phyloP scores from a whole-genome alignment of 2,113 vertebrate species.

The Cyanoderma ruficeps region DNA sequence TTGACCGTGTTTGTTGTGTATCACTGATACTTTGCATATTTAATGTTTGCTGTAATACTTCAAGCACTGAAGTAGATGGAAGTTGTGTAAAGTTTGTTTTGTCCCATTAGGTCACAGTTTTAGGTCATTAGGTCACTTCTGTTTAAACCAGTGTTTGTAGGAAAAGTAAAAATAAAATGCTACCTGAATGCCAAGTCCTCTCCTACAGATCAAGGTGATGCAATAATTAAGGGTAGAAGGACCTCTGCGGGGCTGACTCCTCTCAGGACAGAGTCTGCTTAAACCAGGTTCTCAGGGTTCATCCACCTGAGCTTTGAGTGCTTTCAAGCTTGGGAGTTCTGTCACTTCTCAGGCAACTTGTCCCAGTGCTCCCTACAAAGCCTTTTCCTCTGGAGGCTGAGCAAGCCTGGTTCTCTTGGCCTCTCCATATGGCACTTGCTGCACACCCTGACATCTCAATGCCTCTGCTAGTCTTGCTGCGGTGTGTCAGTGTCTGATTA shows the following conservation, averaged over 20 bases:
- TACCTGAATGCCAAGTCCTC: neutral
- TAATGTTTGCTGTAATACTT: neutral
- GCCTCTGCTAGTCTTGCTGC: neutral
- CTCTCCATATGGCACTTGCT: accelerated
- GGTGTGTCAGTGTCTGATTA: neutral
- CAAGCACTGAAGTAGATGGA: neutral
- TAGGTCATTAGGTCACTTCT: neutral
- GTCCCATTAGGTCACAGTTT: neutral
- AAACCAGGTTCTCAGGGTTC: neutral
- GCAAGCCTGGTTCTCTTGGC: neutral
- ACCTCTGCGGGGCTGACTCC: neutral
- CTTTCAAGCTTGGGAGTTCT: neutral
- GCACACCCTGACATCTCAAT: neutral
- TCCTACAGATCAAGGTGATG: neutral
- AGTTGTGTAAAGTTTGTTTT: neutral
- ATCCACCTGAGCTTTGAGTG: neutral
- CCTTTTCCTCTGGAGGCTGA: neutral
- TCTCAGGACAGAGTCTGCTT: neutral
- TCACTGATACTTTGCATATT: neutral
- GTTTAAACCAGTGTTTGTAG: neutral
- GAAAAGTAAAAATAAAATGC: neutral
- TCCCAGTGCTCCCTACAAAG: neutral
- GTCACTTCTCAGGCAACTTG: neutral
- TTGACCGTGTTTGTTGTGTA: accelerated
- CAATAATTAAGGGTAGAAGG: neutral